Conservation (phyloP, 1,140 invertebrate genomes). For the Pachyrhynchus sulphureomaculatus region DNA sequence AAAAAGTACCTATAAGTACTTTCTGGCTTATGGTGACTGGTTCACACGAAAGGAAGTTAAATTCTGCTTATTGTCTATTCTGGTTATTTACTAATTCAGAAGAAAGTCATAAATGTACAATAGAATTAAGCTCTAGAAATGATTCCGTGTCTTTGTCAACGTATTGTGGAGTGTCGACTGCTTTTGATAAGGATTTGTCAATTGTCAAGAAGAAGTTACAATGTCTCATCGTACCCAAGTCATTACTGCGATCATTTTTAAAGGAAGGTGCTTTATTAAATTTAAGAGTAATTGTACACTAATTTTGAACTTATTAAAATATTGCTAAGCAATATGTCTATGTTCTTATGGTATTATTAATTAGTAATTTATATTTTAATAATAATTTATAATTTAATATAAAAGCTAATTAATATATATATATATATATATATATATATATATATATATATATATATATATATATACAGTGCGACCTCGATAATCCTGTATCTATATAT, state of each 20-base stretch:
- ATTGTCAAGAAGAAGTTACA: conserved; percentile 38
- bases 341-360: too few relatives aligned
- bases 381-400: too few relatives aligned
- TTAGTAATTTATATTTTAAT: too few relatives aligned
- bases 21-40: conserved; percentile 48
- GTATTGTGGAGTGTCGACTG: conserved; percentile 38
- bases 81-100: conserved; percentile 46
- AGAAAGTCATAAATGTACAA: conserved; percentile 39
- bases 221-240: conserved; percentile 40
- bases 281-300: conserved; percentile 45
- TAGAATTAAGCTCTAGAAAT: conserved; percentile 42
- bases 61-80: conserved; percentile 34
- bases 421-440: too few relatives aligned
- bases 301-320: conserved; percentile 17
- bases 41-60: conserved; percentile 28
- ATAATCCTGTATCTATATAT: too few relatives aligned
- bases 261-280: conserved; percentile 40
- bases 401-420: too few relatives aligned
- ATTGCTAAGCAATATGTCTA: conserved; percentile 1
- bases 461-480: too few relatives aligned
- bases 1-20: conserved; percentile 38
- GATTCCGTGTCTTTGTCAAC: conserved; percentile 41
- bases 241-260: conserved; percentile 37
- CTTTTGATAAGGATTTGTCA: conserved; percentile 35
- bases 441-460: too few relatives aligned